These are phyloP conservation scores for Parnassius apollo DNA, from an alignment of 2,888 invertebrate genomes.

Conservation along the genomic window DNA sequence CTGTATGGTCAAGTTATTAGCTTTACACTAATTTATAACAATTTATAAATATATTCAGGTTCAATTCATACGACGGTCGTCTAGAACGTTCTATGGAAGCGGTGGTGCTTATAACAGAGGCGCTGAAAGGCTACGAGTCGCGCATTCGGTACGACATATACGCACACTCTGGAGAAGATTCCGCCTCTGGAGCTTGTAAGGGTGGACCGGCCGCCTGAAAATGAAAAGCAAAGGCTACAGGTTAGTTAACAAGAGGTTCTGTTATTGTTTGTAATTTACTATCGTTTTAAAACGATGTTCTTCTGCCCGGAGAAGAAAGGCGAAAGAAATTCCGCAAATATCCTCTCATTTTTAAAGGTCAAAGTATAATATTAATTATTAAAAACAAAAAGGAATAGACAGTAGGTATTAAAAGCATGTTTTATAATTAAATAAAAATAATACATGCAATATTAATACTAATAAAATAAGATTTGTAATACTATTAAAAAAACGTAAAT, in stretches of 20 bases:
- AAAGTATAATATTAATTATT: no score
- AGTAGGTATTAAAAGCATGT: no score
- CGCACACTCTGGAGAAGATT: constrained; percentile 96
- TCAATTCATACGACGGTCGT: constrained; percentile 96
- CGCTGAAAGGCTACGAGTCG: constrained; percentile 92
- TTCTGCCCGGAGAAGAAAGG: no score
- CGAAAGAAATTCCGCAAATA: no score
- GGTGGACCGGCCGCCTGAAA: constrained; percentile 87
- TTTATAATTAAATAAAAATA: no score
- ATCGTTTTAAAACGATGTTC: neutral
- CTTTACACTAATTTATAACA: neutral
- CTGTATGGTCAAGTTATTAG: no score
- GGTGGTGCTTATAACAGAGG: constrained; percentile 93
- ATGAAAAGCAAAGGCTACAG: constrained; percentile 93
- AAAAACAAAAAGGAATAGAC: no score
- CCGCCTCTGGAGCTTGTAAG: constrained; percentile 86
- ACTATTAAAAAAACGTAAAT: no score
- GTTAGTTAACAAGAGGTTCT: constrained; percentile 65
- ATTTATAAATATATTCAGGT: constrained; percentile 72
- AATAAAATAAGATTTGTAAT: no score
- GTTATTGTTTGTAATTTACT: neutral
- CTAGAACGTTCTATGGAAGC: constrained; percentile 95
- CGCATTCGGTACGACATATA: constrained; percentile 95
- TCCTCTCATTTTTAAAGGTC: no score
- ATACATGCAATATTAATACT: no score